These are phyloP conservation scores for Gopherus evgoodei DNA, from an alignment of 2,113 vertebrate species.

Conservation along the genomic window DNA sequence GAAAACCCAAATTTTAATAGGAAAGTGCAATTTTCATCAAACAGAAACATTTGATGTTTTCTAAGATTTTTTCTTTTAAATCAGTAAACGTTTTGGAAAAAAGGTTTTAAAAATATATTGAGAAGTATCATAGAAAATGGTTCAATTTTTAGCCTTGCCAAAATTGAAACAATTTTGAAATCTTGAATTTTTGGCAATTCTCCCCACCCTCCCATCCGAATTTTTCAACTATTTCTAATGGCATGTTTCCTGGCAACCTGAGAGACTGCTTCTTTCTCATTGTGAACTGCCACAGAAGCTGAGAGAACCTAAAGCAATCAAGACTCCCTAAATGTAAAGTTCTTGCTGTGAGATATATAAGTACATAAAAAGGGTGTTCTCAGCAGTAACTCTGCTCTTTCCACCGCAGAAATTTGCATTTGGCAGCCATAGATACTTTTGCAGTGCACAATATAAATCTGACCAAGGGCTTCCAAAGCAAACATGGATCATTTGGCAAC, in stretches of 20 bases:
- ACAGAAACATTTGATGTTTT: neutral
- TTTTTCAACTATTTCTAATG: neutral
- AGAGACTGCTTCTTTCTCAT: neutral
- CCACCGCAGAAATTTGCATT: neutral
- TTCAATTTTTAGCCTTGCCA: neutral
- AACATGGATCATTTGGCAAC: neutral
- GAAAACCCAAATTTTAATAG: neutral
- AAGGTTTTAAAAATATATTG: neutral
- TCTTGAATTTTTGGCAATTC: neutral
- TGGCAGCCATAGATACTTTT: neutral
- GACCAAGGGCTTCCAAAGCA: neutral
- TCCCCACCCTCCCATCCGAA: neutral
- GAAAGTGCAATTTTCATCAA: neutral
- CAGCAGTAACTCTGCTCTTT: neutral
- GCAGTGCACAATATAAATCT: neutral
- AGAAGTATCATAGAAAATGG: neutral
- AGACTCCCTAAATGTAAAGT: neutral
- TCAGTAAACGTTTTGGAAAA: neutral
- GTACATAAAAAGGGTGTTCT: neutral
- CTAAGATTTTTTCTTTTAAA: neutral
- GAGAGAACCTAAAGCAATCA: neutral
- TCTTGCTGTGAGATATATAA: neutral
- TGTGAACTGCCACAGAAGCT: neutral
- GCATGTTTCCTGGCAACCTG: neutral
- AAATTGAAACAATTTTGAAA: neutral